Evolutionary conservation across 2,113 vertebrate genomes (phyloP).

Genomic region (Pithys albifrons): DNA sequence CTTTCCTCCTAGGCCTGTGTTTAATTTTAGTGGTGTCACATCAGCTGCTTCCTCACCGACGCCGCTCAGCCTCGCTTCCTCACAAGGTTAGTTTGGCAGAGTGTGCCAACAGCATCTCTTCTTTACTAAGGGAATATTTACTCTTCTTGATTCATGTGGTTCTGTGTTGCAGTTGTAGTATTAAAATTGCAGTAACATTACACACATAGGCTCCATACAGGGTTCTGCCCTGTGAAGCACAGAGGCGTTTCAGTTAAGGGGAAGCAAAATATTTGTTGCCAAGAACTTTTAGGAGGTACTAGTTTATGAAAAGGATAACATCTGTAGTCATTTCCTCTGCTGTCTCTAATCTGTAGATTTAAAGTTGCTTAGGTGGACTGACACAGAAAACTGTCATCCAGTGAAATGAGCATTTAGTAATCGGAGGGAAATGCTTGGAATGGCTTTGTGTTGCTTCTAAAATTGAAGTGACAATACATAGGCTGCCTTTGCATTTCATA

Average conservation of each 20-base stretch:
- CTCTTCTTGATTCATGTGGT: not conserved
- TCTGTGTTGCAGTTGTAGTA: not conserved
- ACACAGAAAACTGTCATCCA: not conserved
- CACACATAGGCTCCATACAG: not conserved
- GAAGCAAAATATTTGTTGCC: constrained; percentile 14
- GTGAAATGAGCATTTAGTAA: not conserved
- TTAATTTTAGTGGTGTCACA: constrained; percentile 66
- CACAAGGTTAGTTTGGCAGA: constrained; percentile 64
- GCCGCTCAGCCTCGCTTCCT: not conserved
- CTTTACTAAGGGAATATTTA: not conserved
- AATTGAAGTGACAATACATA: not conserved
- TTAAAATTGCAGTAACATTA: not conserved
- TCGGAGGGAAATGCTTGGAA: not conserved
- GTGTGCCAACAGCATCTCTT: not conserved
- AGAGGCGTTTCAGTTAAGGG: not conserved
- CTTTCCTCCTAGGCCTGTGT: constrained; percentile 61
- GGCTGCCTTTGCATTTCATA: not conserved
- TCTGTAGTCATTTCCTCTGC: not conserved
- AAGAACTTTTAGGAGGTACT: not conserved
- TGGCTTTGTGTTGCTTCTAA: not conserved
- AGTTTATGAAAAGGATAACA: not conserved
- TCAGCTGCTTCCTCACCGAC: constrained; percentile 13
- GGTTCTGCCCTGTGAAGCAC: not conserved
- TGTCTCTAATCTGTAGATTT: not conserved
- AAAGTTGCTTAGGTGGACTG: not conserved